Evolutionary conservation across 2,113 vertebrate species (phyloP).

Genomic region (Rhinolophus sinicus): DNA sequence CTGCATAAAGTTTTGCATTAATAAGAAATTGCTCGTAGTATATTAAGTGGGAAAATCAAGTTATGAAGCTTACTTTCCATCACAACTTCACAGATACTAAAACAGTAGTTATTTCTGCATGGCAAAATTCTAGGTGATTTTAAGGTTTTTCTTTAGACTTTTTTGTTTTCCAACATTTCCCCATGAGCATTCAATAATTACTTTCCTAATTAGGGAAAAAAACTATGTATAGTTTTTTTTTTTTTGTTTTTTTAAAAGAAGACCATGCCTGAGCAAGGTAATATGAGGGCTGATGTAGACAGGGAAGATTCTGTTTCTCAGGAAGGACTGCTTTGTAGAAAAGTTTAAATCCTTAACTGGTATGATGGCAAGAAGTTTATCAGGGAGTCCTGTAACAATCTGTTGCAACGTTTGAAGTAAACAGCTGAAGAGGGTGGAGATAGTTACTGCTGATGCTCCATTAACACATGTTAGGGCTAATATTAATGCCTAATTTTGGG

Average conservation of each 20-base stretch:
- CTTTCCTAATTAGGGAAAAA: not conserved
- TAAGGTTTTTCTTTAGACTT: not conserved
- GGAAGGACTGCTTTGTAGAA: not conserved
- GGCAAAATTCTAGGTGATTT: not conserved
- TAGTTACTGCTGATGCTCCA: not conserved
- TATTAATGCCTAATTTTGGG: constrained; percentile 35
- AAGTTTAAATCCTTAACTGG: not conserved
- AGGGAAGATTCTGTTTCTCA: not conserved
- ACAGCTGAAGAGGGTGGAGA: constrained; percentile 60
- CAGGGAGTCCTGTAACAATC: not conserved
- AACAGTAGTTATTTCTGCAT: not conserved
- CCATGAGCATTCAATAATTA: not conserved
- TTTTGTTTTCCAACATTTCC: constrained; percentile 20
- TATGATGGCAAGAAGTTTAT: not conserved
- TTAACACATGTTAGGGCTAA: constrained; percentile 56
- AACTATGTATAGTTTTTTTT: too few species aligned
- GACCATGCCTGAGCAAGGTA: not conserved
- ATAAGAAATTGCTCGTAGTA: not conserved
- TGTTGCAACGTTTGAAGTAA: not conserved
- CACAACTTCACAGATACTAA: not conserved
- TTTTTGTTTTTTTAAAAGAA: not conserved
- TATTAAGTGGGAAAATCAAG: not conserved
- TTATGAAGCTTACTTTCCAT: not conserved
- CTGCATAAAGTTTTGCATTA: not conserved
- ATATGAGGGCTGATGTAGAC: not conserved